Conservation (phyloP, 1,140 invertebrate species). For the Drosophila lacteicornis region DNA sequence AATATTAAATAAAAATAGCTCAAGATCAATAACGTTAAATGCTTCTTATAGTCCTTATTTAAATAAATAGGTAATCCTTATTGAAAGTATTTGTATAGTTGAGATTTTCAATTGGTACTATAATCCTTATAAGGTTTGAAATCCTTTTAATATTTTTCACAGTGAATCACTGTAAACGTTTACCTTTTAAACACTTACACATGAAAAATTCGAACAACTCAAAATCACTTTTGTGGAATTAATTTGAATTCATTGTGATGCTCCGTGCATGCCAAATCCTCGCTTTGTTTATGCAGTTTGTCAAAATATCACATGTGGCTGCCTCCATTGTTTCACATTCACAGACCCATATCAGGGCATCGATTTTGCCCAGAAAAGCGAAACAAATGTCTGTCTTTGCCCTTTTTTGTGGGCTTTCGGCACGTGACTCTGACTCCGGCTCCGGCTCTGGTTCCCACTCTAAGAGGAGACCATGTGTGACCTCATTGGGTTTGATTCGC, state of each 20-base stretch:
- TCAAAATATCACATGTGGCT: slow-evolving; percentile 44
- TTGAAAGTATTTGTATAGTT: no score
- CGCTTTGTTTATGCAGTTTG: slow-evolving; percentile 27
- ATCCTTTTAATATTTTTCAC: no score
- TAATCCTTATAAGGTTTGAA: no score
- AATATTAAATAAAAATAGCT: no score
- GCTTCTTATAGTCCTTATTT: no score
- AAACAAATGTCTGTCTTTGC: slow-evolving; percentile 21
- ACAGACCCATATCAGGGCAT: slow-evolving; percentile 33
- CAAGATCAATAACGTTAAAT: no score
- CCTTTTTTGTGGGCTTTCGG: slow-evolving; percentile 5
- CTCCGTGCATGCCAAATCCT: slow-evolving; percentile 21
- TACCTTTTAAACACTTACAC: not conserved
- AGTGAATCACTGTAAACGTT: not conserved
- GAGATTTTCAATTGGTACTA: no score
- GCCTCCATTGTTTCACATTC: slow-evolving; percentile 30
- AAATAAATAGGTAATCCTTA: no score
- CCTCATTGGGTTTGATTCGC: slow-evolving; percentile 18
- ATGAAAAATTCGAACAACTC: not conserved
- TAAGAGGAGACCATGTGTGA: slow-evolving; percentile 23
- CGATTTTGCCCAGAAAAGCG: slow-evolving; percentile 33
- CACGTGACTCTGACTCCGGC: slow-evolving; percentile 18
- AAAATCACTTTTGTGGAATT: slow-evolving; percentile 44
- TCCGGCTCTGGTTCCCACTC: not conserved
- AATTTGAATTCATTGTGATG: slow-evolving; percentile 36